Evolutionary conservation across 2,888 invertebrate genomes (phyloP).

Genomic region (Agrochola litura): DNA sequence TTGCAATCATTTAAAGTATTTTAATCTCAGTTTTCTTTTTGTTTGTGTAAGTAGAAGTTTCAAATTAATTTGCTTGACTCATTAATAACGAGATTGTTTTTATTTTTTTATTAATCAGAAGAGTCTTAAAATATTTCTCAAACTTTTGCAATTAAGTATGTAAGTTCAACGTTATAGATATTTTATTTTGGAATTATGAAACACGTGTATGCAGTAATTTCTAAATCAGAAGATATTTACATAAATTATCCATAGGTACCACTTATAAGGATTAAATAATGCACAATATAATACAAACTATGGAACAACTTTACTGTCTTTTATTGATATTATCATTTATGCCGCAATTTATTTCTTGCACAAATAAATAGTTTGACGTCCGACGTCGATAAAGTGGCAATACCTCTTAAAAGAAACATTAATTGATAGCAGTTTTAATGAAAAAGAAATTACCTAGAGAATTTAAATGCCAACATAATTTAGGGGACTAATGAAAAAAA

Average conservation of each 20-base stretch:
- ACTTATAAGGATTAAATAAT: conserved; percentile 41
- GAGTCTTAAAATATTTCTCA: conserved; percentile 5
- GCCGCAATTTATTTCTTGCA: background rate
- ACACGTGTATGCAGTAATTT: background rate
- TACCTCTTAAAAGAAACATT: background rate
- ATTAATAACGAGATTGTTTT: conserved; percentile 1
- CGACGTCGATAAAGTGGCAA: background rate
- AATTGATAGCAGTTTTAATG: background rate
- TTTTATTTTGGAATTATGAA: background rate
- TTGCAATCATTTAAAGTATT: conserved; percentile 64
- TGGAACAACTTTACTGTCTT: conserved; percentile 8
- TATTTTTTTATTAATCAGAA: conserved; percentile 13
- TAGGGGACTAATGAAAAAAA: no score
- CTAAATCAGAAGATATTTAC: conserved; percentile 42
- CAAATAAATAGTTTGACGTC: background rate
- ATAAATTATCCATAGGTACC: conserved; percentile 41
- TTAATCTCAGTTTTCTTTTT: conserved; percentile 59
- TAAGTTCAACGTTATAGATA: background rate
- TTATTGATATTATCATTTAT: conserved; percentile 17
- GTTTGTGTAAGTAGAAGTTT: conserved; percentile 3
- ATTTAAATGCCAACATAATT: no score
- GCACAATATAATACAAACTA: conserved; percentile 42
- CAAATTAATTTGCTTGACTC: conserved; percentile 13
- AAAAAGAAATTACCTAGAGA: background rate
- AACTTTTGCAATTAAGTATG: conserved; percentile 10